Evolutionary conservation across 1,140 invertebrate genomes (phyloP).

Genomic region (Cardiocondyla obscurior): DNA sequence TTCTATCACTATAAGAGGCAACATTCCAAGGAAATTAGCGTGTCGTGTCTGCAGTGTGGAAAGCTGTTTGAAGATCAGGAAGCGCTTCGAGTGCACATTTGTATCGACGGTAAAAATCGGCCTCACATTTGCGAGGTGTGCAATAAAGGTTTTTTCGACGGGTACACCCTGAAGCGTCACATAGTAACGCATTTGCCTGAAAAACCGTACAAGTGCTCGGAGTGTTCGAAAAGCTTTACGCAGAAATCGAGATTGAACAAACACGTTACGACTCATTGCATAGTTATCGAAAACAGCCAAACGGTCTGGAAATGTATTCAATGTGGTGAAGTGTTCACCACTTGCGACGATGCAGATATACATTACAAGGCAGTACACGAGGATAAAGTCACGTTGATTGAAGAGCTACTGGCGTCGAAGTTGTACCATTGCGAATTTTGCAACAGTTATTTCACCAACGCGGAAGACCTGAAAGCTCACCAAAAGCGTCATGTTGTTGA

Average conservation of each 20-base stretch:
- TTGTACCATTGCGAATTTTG: slow-evolving; percentile 86
- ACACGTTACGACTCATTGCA: slow-evolving; percentile 68
- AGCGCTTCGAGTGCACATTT: slow-evolving; percentile 63
- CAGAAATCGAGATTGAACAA: slow-evolving; percentile 75
- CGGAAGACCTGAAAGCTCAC: slow-evolving; percentile 81
- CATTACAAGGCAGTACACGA: slow-evolving; percentile 66
- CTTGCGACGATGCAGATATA: slow-evolving; percentile 60
- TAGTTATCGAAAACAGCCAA: slow-evolving; percentile 70
- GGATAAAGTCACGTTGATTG: slow-evolving; percentile 65
- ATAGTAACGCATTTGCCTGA: slow-evolving; percentile 85
- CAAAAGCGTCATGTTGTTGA: slow-evolving; percentile 82
- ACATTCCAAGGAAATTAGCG: slow-evolving; percentile 67
- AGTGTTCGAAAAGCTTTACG: slow-evolving; percentile 87
- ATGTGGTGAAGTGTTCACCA: slow-evolving; percentile 67
- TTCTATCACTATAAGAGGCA: slow-evolving; percentile 75
- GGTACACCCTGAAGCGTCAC: slow-evolving; percentile 93
- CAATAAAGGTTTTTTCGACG: slow-evolving; percentile 95
- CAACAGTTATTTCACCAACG: slow-evolving; percentile 84
- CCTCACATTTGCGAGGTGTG: slow-evolving; percentile 97
- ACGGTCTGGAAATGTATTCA: slow-evolving; percentile 72
- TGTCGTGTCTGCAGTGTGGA: slow-evolving; percentile 74
- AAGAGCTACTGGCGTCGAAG: slow-evolving; percentile 69
- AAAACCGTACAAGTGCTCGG: slow-evolving; percentile 91
- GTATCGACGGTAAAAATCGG: slow-evolving; percentile 71
- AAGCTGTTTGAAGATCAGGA: slow-evolving; percentile 70